Evolutionary conservation across 2,888 invertebrate species (phyloP).

Genomic region (Liopterus haemorrhoidalis): DNA sequence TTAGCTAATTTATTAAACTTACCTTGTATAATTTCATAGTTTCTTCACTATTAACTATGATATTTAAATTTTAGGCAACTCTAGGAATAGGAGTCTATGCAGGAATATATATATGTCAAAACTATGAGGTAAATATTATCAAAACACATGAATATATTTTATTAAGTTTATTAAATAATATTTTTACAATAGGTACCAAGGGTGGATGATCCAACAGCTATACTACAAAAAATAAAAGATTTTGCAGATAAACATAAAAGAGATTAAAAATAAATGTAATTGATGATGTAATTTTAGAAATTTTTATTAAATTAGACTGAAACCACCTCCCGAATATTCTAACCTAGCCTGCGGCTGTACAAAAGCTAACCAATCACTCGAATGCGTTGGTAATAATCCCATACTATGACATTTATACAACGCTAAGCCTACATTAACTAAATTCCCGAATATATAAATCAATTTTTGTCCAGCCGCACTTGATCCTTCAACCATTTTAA

Average conservation of each 20-base stretch:
- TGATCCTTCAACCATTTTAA: constrained; percentile 90
- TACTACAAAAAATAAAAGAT: constrained; percentile 64
- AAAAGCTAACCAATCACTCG: constrained; percentile 98
- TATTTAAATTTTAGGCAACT: constrained; percentile 51
- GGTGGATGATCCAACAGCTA: constrained; percentile 73
- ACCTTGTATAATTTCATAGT: too few relatives aligned
- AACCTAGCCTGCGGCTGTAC: constrained; percentile 81
- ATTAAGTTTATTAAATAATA: constrained; percentile 9
- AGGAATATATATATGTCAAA: constrained; percentile 68
- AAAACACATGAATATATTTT: constrained; percentile 11
- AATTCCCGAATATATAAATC: constrained; percentile 88
- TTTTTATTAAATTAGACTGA: constrained; percentile 52
- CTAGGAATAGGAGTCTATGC: constrained; percentile 65
- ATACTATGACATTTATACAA: constrained; percentile 97
- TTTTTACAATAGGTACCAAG: constrained; percentile 62
- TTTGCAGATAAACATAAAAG: constrained; percentile 63
- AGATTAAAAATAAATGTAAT: constrained; percentile 41
- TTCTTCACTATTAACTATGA: constrained; percentile 31
- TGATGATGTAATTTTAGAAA: constrained; percentile 23
- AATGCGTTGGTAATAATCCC: constrained; percentile 93
- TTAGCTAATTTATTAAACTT: too few relatives aligned
- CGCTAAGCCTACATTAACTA: constrained; percentile 85
- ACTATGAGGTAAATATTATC: constrained; percentile 59
- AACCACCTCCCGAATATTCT: constrained; percentile 81
- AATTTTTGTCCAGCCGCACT: constrained; percentile 87